Percentiles rank a stretch among this genome's conserved stretches.
Conservation (phyloP, 2,888 invertebrate genomes). For the Leucophora obtusa region DNA sequence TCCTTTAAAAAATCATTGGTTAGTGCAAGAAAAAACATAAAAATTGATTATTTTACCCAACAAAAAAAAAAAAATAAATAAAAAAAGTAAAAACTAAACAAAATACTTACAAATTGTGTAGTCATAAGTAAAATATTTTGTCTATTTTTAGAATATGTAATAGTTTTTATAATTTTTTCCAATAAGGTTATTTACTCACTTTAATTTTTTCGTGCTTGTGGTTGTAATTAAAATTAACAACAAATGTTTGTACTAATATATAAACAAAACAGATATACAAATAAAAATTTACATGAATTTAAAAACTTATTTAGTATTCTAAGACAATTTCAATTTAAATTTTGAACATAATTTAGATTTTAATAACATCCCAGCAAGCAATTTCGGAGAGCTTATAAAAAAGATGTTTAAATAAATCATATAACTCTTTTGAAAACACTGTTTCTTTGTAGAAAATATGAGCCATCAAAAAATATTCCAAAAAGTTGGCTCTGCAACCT, state of each 20-base stretch:
- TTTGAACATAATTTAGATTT: too few species aligned
- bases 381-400: too few species aligned
- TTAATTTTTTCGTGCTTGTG: not conserved
- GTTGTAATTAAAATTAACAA: constrained; percentile 2
- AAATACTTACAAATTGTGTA: constrained; percentile 19
- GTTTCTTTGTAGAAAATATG: too few species aligned
- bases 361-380: too few species aligned
- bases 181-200: constrained; percentile 8
- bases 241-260: not conserved
- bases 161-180: constrained; percentile 10
- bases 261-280: not conserved
- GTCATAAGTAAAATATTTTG: constrained; percentile 1
- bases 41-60: constrained; percentile 1
- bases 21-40: constrained; percentile 5
- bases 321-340: too few species aligned
- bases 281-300: not conserved
- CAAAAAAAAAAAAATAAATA: not conserved
- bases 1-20: constrained; percentile 18
- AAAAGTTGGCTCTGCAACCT: too few species aligned
- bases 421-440: too few species aligned
- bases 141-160: not conserved
- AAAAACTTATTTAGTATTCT: not conserved
- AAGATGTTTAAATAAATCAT: too few species aligned
- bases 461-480: too few species aligned
- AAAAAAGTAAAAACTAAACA: not conserved